These are phyloP conservation scores for Coracopsis vasa DNA, from an alignment of 2,113 vertebrate genomes.

Conservation along the genomic window DNA sequence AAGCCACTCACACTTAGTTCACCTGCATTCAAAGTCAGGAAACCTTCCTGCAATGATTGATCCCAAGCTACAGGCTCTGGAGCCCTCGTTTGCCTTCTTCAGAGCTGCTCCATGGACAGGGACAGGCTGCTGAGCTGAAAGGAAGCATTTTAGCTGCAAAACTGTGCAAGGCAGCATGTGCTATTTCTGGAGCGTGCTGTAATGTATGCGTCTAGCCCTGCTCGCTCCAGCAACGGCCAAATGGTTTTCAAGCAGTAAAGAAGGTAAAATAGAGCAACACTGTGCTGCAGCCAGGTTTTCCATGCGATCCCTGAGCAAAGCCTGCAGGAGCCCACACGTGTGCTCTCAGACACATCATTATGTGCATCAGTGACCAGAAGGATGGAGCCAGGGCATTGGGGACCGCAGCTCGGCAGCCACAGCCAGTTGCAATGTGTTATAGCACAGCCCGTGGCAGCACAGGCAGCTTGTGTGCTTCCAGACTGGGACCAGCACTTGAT, in stretches of 20 bases:
- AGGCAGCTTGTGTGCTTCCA: not conserved
- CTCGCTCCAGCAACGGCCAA: conserved; percentile 23
- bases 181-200: conserved; percentile 29
- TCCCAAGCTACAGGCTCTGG: not conserved
- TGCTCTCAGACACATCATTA: accelerated
- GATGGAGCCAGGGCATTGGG: not conserved
- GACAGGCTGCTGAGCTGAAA: not conserved
- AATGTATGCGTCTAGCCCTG: conserved; percentile 20
- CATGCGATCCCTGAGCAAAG: not conserved
- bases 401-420: not conserved
- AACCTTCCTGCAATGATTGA: not conserved
- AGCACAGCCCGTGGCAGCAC: not conserved
- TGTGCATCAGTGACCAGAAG: not conserved
- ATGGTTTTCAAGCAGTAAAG: conserved; percentile 15
- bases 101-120: not conserved
- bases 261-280: conserved; percentile 22
- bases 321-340: not conserved
- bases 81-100: not conserved
- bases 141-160: not conserved
- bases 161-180: not conserved
- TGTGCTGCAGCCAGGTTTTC: not conserved
- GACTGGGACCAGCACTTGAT: accelerated
- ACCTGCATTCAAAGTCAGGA: not conserved
- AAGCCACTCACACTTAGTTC: not conserved
- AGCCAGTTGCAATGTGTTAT: accelerated